Evolutionary conservation across 2,888 invertebrate species (phyloP), one percentile per base, ranked within the genome.

Genomic region (Onchidella celtica): DNA sequence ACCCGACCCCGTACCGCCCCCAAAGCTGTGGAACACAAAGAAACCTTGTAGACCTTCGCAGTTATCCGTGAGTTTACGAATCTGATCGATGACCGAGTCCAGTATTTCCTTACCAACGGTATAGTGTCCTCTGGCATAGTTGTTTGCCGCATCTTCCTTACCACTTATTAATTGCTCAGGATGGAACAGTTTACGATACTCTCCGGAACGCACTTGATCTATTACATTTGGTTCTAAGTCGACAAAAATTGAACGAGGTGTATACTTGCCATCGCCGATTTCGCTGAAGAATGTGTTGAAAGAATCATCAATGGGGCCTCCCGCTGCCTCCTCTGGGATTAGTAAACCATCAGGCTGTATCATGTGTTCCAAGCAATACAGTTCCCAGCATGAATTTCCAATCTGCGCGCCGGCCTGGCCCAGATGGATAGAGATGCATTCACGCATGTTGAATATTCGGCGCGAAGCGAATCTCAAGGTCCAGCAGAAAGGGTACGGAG

Each of bases 261-360:
- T 82, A 68, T 84, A 82, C 80, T 84, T 84, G 69, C 82, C 82
- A 61, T 80, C 81, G 27, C 84, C 84, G 32, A 80, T 80, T 65
- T 84, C 84, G 63, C 77, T 84, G 70, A 84, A 84, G 59, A 84
- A 84, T 55, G 84, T 84, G 80, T 82, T 82, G 70, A 84, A 84
- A 29, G 84, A 84, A 77, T 84, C 84, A 68, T 84, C 84, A 3
- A 70, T 27, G 14, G 36, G 57, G 2, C 82, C 82, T 3, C 76
- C 70, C n/a, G 77, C 80, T 38, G 47, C 79, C 29, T 73, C 63
- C 24, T 70, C 57, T 34, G 80, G 38, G 24, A 69, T 72, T n/a
- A 84, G 73, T 29, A 73, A 34, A n/a, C 84, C 84, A 57, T 84
- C 83, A 21, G 84, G 84, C 27, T 80, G 82, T 14, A 84, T 84